phyloP scores from a whole-genome alignment of 2,888 invertebrate species.

The Pollenia amentaria region DNA sequence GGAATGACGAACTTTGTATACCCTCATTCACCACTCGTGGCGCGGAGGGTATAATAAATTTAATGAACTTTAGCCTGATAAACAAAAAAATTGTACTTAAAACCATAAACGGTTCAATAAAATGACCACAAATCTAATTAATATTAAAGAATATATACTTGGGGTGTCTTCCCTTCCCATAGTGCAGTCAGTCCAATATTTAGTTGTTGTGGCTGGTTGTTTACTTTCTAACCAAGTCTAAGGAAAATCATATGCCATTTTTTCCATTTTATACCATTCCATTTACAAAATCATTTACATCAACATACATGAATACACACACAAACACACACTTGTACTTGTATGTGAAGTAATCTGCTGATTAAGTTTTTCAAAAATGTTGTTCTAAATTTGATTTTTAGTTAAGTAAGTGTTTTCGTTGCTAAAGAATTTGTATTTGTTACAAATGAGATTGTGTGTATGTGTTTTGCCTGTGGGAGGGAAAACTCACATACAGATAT shows the following conservation, averaged over 20 bases:
- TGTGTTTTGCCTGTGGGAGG: neutral
- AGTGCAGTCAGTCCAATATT: slow-evolving; percentile 14
- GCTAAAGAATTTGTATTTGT: slow-evolving; percentile 33
- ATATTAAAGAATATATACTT: neutral
- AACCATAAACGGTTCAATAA: too few species aligned
- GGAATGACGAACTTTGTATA: too few species aligned
- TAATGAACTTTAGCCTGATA: too few species aligned
- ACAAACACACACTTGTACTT: neutral
- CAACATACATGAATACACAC: neutral
- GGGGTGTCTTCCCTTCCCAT: neutral
- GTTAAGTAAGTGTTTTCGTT: slow-evolving; percentile 66
- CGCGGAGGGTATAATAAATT: too few species aligned
- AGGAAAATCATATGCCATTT: slow-evolving; percentile 48
- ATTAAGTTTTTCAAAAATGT: slow-evolving; percentile 73
- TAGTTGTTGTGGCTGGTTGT: slow-evolving; percentile 22
- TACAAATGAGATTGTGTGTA: slow-evolving; percentile 13
- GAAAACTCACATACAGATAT: neutral
- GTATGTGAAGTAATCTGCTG: slow-evolving; percentile 72
- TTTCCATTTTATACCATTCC: slow-evolving; percentile 43
- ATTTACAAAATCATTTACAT: slow-evolving; percentile 34
- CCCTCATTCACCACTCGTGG: too few species aligned
- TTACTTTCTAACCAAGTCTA: slow-evolving; percentile 53
- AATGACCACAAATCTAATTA: too few species aligned
- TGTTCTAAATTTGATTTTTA: slow-evolving; percentile 71
- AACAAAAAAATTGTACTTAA: too few species aligned